A percentile compares a stretch with the other conserved stretches of the same genome.
Evolutionary conservation across 2,888 invertebrate genomes (phyloP).

Genomic region (Actias luna): DNA sequence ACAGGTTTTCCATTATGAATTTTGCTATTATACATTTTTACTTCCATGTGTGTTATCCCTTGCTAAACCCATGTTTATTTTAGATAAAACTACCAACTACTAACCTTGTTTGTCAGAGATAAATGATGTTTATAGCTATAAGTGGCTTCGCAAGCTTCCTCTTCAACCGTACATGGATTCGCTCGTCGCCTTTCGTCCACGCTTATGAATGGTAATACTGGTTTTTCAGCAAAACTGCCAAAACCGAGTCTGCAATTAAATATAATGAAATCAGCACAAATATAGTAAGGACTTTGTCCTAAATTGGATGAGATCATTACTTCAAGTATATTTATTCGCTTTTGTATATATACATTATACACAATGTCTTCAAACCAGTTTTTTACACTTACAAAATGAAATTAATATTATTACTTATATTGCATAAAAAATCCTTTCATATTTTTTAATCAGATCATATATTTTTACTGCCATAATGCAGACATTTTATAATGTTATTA

Average conservation of each 20-base stretch:
- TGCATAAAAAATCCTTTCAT: too few relatives aligned
- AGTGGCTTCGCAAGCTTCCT: constrained; percentile 86
- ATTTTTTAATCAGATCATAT: too few relatives aligned
- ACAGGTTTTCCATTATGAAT: background rate
- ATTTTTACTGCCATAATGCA: too few relatives aligned
- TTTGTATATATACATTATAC: background rate
- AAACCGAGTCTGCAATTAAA: constrained; percentile 83
- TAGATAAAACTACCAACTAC: constrained; percentile 12
- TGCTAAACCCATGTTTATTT: constrained; percentile 7
- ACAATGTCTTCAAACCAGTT: background rate
- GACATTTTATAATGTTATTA: too few relatives aligned
- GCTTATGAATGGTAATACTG: constrained; percentile 86
- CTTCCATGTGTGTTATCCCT: background rate
- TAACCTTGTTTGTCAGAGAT: constrained; percentile 84
- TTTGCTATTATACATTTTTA: background rate
- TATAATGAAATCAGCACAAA: background rate
- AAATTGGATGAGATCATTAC: background rate
- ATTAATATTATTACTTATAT: background rate
- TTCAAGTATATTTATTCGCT: background rate
- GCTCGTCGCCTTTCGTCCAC: constrained; percentile 73
- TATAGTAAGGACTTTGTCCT: background rate
- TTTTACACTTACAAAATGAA: background rate
- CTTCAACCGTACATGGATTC: constrained; percentile 84
- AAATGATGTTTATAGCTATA: constrained; percentile 92
- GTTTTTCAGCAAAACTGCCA: constrained; percentile 90